Evolutionary conservation across 2,113 vertebrate genomes (phyloP), one percentile per base, ranked within the genome.

Genomic region (Hystrix brachyura): DNA sequence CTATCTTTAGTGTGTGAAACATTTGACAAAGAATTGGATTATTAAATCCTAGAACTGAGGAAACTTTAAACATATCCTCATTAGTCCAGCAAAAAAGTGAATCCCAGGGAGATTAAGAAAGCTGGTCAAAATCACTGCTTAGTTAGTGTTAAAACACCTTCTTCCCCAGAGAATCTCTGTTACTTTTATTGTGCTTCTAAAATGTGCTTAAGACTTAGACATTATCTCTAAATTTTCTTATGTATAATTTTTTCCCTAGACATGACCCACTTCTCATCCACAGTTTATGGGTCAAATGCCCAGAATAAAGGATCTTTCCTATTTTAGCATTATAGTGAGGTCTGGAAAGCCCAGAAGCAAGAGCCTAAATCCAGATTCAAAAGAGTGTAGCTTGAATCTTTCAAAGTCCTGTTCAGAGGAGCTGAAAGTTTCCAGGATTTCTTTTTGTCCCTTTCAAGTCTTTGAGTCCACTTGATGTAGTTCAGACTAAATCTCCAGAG

Each of bases 11-110:
- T 46, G 10, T 85, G 32, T 89, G 12, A 94, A 78, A 34, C 72
- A 89, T 84, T 64, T 53, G 62, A 57, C 5, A 82, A 62, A 69
- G 25, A 57, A 3, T 59, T 95, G 8, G 4, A 88, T 90, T 87
- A 64, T 91, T 81, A 84, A 90, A 71, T 87, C 57, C 17, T 88
- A 12, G 21, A 90, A 91, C 23, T 69, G 1, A 92, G 48, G 25
- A 57, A 96, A 88, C 12, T 7, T 94, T 94, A 95, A 71, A 46
- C 38, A 92, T 67, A 8, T 79, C 12, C 19, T 97, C 27, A 64
- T 87, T 93, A 92, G 78, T 18, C 67, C 53, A 51, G n/a, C 17
- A 72, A 59, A 92, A 96, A 90, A 13, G 19, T 59, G 46, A 95
- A 82, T 85, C 38, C 19, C 17, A 67, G 71, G 46, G 57, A 69